These are phyloP conservation scores for Liodrosophila aerea DNA, from an alignment of 2,888 invertebrate species.

Conservation along the genomic window DNA sequence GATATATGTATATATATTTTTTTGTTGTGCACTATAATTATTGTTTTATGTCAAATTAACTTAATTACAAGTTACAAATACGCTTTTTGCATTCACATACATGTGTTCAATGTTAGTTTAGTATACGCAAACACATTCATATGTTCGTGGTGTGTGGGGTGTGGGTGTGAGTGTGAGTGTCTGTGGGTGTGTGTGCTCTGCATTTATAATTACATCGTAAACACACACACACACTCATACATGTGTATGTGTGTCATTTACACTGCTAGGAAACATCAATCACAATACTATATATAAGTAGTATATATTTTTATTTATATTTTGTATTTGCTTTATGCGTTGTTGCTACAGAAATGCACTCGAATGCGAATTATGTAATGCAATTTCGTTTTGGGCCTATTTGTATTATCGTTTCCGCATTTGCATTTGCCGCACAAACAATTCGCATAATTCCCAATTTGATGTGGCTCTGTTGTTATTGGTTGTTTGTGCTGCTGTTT, in stretches of 20 bases:
- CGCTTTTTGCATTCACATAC: slow-evolving; percentile 40
- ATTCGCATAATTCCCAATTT: slow-evolving; percentile 35
- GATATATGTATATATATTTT: slow-evolving; percentile 1
- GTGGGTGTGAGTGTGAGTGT: slow-evolving; percentile 9
- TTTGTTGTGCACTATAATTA: slow-evolving; percentile 64
- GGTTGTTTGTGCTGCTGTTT: slow-evolving; percentile 13
- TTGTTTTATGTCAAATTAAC: slow-evolving; percentile 79
- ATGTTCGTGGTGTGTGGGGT: slow-evolving; percentile 9
- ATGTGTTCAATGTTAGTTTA: slow-evolving; percentile 38
- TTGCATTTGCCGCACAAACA: slow-evolving; percentile 29
- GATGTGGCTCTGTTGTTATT: slow-evolving; percentile 40
- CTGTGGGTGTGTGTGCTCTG: slow-evolving; percentile 9
- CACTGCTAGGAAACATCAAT: slow-evolving; percentile 70
- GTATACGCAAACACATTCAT: slow-evolving; percentile 16
- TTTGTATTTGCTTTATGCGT: not conserved
- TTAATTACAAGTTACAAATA: slow-evolving; percentile 62
- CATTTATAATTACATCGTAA: slow-evolving; percentile 15
- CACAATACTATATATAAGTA: slow-evolving; percentile 53
- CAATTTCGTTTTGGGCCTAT: slow-evolving; percentile 13
- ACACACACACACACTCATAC: not conserved
- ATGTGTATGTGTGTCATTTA: slow-evolving; percentile 44
- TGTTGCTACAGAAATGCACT: slow-evolving; percentile 7
- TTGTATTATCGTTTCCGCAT: slow-evolving; percentile 30
- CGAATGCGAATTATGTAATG: slow-evolving; percentile 14
- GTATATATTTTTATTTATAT: slow-evolving; percentile 18